Conservation (phyloP, 2,113 vertebrate genomes). For the Zootoca vivipara region DNA sequence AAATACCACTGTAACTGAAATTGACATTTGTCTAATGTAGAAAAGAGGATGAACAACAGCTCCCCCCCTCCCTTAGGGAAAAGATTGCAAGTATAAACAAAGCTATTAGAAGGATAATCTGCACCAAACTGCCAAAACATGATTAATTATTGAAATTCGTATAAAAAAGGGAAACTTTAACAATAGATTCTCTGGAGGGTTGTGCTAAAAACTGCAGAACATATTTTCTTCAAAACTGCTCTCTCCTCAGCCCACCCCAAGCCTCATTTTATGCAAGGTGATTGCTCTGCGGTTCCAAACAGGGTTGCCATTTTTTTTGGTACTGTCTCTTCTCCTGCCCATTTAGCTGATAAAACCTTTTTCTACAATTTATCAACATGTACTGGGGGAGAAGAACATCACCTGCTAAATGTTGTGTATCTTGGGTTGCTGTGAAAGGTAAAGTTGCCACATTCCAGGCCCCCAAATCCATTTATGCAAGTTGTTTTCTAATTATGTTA, state of each 20-base stretch:
- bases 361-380: not conserved
- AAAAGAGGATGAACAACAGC: conserved; percentile 6
- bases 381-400: not conserved
- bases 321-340: not conserved
- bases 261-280: not conserved
- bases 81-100: not conserved
- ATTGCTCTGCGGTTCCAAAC: not conserved
- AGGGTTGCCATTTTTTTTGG: not conserved
- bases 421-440: not conserved
- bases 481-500: not conserved
- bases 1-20: not conserved
- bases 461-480: not conserved
- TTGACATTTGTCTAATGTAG: conserved; percentile 1
- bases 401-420: not conserved
- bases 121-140: conserved; percentile 9
- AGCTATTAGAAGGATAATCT: conserved; percentile 23
- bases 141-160: conserved; percentile 24
- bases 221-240: not conserved
- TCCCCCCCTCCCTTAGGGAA: not conserved
- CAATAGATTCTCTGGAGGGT: not conserved
- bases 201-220: not conserved
- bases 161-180: not conserved
- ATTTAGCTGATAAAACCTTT: not conserved
- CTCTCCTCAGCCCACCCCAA: not conserved
- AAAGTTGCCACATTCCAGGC: not conserved